Conservation (phyloP, 2,113 vertebrate genomes). For the Muscicapa adusta region DNA sequence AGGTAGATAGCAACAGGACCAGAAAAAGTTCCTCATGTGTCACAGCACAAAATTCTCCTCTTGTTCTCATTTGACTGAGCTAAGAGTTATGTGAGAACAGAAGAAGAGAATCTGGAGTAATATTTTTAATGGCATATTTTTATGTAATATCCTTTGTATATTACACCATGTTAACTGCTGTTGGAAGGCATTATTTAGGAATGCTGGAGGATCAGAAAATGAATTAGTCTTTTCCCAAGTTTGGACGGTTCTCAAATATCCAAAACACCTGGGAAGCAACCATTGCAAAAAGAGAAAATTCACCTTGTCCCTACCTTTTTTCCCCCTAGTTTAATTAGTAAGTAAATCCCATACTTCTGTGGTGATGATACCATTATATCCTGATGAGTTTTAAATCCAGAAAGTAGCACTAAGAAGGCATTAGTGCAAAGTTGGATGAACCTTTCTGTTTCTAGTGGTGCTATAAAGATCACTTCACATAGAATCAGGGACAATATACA, state of each 20-base stretch:
- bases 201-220: background rate
- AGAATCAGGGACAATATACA: background rate
- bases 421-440: background rate
- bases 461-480: constrained; percentile 32
- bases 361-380: background rate
- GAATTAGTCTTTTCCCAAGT: background rate
- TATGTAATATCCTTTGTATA: background rate
- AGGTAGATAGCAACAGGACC: background rate
- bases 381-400: background rate
- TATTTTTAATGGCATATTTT: background rate
- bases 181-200: background rate
- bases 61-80: background rate
- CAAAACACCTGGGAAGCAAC: background rate
- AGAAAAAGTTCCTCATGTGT: background rate
- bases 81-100: background rate
- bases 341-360: background rate
- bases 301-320: background rate
- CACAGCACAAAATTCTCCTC: background rate
- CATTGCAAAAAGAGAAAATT: background rate
- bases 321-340: background rate
- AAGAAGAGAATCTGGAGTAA: background rate
- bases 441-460: constrained; percentile 10
- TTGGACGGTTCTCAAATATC: background rate
- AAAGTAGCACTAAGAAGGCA: background rate
- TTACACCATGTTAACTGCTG: background rate